Conservation (phyloP, 2,797 vertebrate species). For the Tapera naevia region DNA sequence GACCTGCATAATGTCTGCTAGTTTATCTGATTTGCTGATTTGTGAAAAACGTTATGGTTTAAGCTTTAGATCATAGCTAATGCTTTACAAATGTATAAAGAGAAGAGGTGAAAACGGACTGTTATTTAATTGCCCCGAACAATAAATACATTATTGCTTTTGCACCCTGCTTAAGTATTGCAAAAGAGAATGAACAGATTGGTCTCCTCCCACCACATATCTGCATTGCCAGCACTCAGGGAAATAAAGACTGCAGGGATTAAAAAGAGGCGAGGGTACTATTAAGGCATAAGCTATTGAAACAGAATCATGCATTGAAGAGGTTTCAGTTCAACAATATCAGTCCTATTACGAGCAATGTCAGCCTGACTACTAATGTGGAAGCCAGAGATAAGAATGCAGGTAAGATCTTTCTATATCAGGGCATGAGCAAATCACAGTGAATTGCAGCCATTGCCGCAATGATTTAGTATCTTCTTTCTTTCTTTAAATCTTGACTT, state of each 20-base stretch:
- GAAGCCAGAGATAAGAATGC: constrained; percentile 18
- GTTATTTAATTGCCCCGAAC: neutral
- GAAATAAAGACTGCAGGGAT: constrained; percentile 46
- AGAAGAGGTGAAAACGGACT: neutral
- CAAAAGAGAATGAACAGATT: constrained; percentile 58
- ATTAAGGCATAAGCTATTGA: constrained; percentile 20
- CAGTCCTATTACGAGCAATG: constrained; percentile 11
- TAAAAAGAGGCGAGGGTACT: constrained; percentile 46
- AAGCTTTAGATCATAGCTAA: neutral
- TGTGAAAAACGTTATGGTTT: neutral
- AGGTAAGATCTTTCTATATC: constrained; percentile 51
- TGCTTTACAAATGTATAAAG: neutral
- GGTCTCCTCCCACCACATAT: constrained; percentile 61
- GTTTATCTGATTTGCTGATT: neutral
- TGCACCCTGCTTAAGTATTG: neutral
- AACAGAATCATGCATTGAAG: constrained; percentile 13
- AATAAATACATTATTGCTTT: neutral
- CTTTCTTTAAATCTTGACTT: neutral
- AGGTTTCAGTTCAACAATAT: constrained; percentile 3
- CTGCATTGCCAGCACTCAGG: constrained; percentile 33
- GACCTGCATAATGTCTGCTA: neutral
- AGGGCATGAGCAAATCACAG: neutral
- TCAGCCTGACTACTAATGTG: neutral
- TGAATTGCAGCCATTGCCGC: neutral
- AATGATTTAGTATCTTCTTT: neutral